A percentile compares a stretch with the other conserved stretches of the same genome.
These are phyloP conservation scores for Alexandromys fortis DNA, from an alignment of 2,113 vertebrate genomes.

Conservation along the genomic window DNA sequence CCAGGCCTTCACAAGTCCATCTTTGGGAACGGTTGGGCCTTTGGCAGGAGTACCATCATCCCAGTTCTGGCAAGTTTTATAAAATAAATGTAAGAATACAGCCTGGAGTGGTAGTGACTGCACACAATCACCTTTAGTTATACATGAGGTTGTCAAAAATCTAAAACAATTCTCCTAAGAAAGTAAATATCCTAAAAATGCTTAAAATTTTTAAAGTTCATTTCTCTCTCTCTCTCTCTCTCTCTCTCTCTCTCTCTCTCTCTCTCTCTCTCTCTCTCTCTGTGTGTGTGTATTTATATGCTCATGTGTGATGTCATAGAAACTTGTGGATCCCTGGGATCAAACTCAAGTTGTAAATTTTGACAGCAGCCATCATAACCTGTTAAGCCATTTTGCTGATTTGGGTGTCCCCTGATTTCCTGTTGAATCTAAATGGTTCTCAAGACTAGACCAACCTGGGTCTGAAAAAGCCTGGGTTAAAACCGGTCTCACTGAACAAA, in stretches of 20 bases:
- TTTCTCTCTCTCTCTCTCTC: no score
- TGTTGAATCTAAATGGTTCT: not conserved
- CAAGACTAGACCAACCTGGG: not conserved
- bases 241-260: not conserved
- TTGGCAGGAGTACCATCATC: not conserved
- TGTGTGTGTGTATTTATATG: not conserved
- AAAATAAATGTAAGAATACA: not conserved
- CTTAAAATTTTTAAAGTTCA: not conserved
- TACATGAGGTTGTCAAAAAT: not conserved
- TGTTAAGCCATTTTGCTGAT: not conserved
- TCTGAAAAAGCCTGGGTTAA: no score
- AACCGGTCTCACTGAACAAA: no score
- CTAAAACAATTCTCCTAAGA: not conserved
- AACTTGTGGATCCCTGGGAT: not conserved
- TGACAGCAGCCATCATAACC: not conserved
- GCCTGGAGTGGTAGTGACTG: not conserved
- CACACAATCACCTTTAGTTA: not conserved
- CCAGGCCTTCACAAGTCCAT: not conserved
- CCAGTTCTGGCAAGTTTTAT: not conserved
- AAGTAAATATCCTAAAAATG: not conserved
- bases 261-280: not conserved
- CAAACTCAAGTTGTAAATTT: not conserved
- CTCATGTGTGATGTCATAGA: not conserved
- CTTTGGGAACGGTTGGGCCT: not conserved
- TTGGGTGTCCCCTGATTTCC: not conserved